phyloP scores from a whole-genome alignment of 2,113 vertebrate genomes.

The Prunella fulvescens region DNA sequence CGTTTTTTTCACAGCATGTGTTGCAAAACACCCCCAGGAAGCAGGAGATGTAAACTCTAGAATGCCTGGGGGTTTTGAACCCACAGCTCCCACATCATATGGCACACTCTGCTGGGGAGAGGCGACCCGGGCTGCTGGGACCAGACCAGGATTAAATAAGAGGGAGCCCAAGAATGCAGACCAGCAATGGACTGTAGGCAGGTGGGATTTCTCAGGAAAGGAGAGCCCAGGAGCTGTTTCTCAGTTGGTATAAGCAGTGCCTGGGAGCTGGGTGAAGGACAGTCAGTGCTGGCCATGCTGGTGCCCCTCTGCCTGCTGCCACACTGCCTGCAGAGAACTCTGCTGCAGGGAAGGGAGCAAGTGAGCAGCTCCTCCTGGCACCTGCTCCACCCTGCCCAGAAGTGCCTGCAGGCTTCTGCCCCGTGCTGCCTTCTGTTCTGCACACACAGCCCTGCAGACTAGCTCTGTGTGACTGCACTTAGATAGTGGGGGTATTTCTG shows the following conservation, averaged over 20 bases:
- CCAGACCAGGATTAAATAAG: background rate
- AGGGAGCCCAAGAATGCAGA: background rate
- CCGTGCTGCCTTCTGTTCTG: background rate
- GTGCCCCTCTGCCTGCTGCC: background rate
- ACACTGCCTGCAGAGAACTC: background rate
- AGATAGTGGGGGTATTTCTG: background rate
- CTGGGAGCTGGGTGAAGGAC: background rate
- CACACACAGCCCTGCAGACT: background rate
- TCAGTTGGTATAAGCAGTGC: fast-evolving
- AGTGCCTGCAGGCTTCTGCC: background rate
- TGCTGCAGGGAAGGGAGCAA: background rate
- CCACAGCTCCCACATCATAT: background rate
- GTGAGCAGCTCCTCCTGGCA: background rate
- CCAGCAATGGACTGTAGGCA: background rate
- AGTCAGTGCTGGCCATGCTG: fast-evolving
- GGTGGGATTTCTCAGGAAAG: background rate
- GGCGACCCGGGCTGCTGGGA: fast-evolving
- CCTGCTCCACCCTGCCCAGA: background rate
- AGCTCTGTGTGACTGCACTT: fast-evolving
- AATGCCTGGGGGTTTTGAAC: background rate
- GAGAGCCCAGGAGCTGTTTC: background rate
- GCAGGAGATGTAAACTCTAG: background rate
- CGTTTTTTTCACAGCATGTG: background rate
- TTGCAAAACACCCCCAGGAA: background rate
- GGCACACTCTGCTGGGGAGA: background rate